A percentile compares a stretch with the other conserved stretches of the same genome.
phyloP scores from a whole-genome alignment of 2,888 invertebrate species.

The Peribatodes rhomboidaria region DNA sequence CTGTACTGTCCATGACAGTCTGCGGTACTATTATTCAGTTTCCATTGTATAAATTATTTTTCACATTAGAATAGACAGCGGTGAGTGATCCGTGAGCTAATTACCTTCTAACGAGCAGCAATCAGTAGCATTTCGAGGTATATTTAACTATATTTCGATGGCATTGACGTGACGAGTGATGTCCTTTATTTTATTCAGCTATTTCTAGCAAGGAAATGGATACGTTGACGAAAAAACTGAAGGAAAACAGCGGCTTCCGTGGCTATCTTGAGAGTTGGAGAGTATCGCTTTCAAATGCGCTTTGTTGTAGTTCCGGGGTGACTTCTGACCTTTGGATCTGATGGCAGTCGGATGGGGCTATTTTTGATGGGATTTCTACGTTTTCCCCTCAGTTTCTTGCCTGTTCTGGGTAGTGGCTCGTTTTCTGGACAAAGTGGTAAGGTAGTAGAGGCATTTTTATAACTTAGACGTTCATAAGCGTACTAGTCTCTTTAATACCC shows the following conservation, averaged over 20 bases:
- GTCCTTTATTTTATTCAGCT: conserved; percentile 82
- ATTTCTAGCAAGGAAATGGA: conserved; percentile 83
- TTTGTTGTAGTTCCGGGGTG: conserved; percentile 43
- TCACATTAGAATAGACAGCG: conserved; percentile 73
- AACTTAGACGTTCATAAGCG: no score
- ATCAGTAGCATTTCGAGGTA: conserved; percentile 77
- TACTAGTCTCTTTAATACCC: no score
- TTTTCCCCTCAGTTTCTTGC: no score
- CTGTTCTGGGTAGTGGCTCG: no score
- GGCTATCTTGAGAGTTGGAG: conserved; percentile 68
- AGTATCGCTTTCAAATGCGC: conserved; percentile 67
- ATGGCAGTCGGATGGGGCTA: conserved; percentile 22
- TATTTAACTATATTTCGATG: conserved; percentile 67
- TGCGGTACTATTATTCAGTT: conserved; percentile 69
- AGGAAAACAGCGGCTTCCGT: conserved; percentile 77
- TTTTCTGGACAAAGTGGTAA: no score
- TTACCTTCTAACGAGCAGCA: conserved; percentile 83
- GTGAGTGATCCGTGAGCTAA: conserved; percentile 82
- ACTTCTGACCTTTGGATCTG: conserved; percentile 46
- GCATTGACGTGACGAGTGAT: conserved; percentile 74
- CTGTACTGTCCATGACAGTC: conserved; percentile 41
- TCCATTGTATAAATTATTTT: conserved; percentile 53
- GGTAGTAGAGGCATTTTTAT: no score
- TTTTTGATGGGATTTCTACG: conserved; percentile 20
- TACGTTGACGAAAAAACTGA: conserved; percentile 76